Base-by-base conservation (phyloP, 1,140 invertebrate genomes). In the Nasonia longicornis region DNA sequence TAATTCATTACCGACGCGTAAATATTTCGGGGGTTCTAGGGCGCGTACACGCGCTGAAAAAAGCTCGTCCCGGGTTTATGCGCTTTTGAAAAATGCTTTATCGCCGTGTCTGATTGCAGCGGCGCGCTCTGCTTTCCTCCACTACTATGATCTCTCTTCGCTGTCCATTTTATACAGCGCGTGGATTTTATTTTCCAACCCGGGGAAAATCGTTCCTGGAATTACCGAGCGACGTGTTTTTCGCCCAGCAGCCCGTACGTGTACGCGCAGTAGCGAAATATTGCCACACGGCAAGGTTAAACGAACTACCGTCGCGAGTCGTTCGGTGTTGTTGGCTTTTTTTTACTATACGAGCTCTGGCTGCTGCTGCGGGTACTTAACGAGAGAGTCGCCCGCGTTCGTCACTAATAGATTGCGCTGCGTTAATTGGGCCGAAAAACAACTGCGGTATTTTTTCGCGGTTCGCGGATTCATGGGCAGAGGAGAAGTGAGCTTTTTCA, bases 1-100 rank as follows among this genome's bases (percentile, higher is more conserved):
- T 89, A 87, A 89, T 88, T 89, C 88, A 89, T 89, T 85, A 83
- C 22, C 69, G 31, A 83, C 82, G 73, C 77, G 84, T 82, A 85
- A 82, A 84, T 69, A 77, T 67, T 77, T 77, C 26, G 26, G 26
- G 26, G 26, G 35, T 52, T 8, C 35, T 64, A 75, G 77, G 76
- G n/a, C 48, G 35, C 74, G 52, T 64, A 45, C 70, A 67, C 29
- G 58, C 38, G 38, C 8, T 1, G 58, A 77, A 66, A 79, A 82
- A 79, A 82, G 84, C 82, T 52, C 63, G 83, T 70, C 26, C 26
- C 81, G 84, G 84, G 85, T 87, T 87, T 85, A 83, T 85, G 76
- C 81, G 73, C 81, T 42, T 83, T 82, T 85, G 86, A 85, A 87
- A 87, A 87, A 88, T 89, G 86, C 85, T 86, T 86, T 86, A 86